These are phyloP conservation scores for Leptocoma aspasia DNA, from an alignment of 2,113 vertebrate genomes.

Conservation along the genomic window DNA sequence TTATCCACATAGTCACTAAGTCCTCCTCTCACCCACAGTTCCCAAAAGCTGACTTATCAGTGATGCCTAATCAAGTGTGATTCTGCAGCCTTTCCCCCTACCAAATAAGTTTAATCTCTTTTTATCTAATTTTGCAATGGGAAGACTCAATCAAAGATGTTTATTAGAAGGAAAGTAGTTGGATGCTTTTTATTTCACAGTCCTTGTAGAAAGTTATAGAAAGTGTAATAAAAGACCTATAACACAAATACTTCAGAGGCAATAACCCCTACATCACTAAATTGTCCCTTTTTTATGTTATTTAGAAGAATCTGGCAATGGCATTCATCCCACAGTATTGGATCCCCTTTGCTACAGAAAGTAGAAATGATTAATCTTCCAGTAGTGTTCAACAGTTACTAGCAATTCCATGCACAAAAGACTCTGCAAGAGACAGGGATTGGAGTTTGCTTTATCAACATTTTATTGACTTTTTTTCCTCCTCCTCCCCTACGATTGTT, in stretches of 20 bases:
- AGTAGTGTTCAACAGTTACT: neutral
- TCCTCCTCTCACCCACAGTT: neutral
- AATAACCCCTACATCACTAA: neutral
- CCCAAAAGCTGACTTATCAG: neutral
- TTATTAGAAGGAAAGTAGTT: neutral
- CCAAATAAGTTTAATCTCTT: neutral
- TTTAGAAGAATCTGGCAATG: neutral
- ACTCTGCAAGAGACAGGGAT: neutral
- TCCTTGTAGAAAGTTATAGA: neutral
- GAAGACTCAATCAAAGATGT: accelerated
- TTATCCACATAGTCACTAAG: neutral
- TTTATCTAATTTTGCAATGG: neutral
- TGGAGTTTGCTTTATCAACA: neutral
- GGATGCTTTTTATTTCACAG: neutral
- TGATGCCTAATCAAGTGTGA: neutral
- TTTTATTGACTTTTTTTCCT: neutral
- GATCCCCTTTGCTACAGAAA: neutral
- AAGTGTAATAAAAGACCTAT: neutral
- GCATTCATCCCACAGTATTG: neutral
- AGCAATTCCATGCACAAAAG: neutral
- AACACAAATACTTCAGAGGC: neutral
- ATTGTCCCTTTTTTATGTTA: neutral
- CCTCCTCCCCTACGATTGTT: neutral
- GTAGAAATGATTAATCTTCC: neutral
- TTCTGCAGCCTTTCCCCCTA: neutral